Base-by-base conservation (phyloP, 1,140 invertebrate genomes). In the Drosophila biarmipes region DNA sequence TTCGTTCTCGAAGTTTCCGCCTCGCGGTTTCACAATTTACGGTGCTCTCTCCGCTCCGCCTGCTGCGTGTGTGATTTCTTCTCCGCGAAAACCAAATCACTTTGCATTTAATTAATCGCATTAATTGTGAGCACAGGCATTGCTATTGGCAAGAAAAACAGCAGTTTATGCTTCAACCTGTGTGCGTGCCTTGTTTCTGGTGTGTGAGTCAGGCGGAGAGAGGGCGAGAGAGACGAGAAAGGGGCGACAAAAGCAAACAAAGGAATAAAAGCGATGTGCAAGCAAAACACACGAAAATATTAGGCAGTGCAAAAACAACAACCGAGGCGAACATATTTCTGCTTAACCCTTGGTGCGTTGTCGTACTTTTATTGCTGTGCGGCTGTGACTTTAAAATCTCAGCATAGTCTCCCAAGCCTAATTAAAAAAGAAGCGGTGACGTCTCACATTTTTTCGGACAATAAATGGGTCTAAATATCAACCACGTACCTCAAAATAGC, bases 31-130 rank as follows among this genome's bases (percentile, higher is more conserved):
- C 29, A n/a, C 45, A 48, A 49, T 49, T 62, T 71, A 63, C 66
- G 63, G 73, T 52, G 53, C 58, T 63, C 53, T 56, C 52, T 31
- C 29, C 10, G 8, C 29, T 10, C 29, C 29, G 40, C 11, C 12
- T 46, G 51, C n/a, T 48, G 15, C 52, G 40, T 54, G 63, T 74
- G 45, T 64, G 78, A 78, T 82, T 76, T 73, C 38, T 82, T 76
- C 73, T 73, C 38, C 59, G 68, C 79, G 66, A 82, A 78, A 76
- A 58, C 57, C 43, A 46, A 86, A 82, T 87, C 58, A 76, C 75
- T 86, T 79, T 82, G 84, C 84, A 82, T 82, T 86, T 82, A 78
- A 87, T 86, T 87, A 74, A 86, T 57, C 78, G 78, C 67, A 82
- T 75, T 64, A 78, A 56, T 73, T 82, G 81, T 79, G 68, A 31